Evolutionary conservation across 2,113 vertebrate species (phyloP).

Genomic region (Brachyhypopomus occidentalis): DNA sequence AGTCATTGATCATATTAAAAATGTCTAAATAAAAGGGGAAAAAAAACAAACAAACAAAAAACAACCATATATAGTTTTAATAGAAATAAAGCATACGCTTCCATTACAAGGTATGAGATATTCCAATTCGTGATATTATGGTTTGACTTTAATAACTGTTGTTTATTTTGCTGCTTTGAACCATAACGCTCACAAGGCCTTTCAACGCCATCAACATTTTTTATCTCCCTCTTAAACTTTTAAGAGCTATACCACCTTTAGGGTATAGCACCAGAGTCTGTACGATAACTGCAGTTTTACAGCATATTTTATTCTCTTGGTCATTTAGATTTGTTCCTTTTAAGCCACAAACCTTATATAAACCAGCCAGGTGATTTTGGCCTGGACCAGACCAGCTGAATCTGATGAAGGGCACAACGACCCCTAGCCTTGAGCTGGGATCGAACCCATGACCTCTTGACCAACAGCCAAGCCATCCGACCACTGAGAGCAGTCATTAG

Average conservation of each 20-base stretch:
- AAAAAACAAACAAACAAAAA: too few species aligned
- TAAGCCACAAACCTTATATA: background rate
- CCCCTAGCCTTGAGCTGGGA: background rate
- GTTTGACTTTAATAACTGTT: background rate
- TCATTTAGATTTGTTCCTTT: background rate
- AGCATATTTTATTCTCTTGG: too few species aligned
- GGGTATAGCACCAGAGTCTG: background rate
- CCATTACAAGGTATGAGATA: background rate
- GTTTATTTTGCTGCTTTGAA: background rate
- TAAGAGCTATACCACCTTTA: background rate
- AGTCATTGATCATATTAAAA: background rate
- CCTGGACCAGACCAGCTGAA: background rate
- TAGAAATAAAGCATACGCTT: background rate
- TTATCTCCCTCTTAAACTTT: background rate
- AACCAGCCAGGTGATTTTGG: background rate
- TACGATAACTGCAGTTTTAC: background rate
- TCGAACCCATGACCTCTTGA: background rate
- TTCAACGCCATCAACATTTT: background rate
- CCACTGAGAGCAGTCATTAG: background rate
- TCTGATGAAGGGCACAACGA: background rate
- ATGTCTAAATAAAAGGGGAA: background rate
- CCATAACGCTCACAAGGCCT: background rate
- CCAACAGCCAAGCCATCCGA: background rate
- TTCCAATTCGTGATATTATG: background rate
- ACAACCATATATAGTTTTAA: too few species aligned